Conservation (phyloP, 2,113 vertebrate genomes). For the Heloderma charlesbogerti region DNA sequence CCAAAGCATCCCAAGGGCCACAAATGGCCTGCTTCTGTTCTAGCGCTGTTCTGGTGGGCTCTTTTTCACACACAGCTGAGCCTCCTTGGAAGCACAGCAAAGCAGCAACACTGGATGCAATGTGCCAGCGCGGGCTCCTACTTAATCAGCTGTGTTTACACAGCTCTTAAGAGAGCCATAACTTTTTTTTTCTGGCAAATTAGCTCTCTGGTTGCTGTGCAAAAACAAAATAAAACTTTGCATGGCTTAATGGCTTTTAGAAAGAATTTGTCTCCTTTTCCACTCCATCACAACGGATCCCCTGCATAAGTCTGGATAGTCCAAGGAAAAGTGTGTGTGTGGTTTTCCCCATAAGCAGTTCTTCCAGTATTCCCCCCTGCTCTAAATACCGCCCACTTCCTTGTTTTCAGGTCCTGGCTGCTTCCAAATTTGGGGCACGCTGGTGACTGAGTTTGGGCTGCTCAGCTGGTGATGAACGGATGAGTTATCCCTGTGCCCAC, state of each 20-base stretch:
- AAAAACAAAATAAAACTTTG: not conserved
- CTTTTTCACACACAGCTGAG: not conserved
- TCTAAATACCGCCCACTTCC: not conserved
- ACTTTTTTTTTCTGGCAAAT: conserved; percentile 13
- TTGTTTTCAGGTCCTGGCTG: not conserved
- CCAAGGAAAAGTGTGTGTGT: not conserved
- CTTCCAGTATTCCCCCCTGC: not conserved
- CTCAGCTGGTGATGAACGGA: not conserved
- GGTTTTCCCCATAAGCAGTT: not conserved
- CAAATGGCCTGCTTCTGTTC: not conserved
- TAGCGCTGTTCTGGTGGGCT: not conserved
- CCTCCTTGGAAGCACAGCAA: not conserved
- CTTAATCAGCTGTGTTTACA: conserved; percentile 32
- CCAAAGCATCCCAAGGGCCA: no score
- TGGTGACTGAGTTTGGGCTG: not conserved
- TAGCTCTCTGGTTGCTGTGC: not conserved
- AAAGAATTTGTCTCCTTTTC: not conserved
- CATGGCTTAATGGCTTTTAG: not conserved
- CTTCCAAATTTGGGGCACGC: not conserved
- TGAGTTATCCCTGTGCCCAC: not conserved
- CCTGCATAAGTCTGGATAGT: not conserved
- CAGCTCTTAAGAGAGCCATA: conserved; percentile 6
- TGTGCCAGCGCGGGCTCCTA: not conserved
- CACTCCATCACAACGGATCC: not conserved
- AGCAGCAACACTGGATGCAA: not conserved